Evolutionary conservation across 2,888 invertebrate genomes (phyloP).

Genomic region (Andrena marginata): DNA sequence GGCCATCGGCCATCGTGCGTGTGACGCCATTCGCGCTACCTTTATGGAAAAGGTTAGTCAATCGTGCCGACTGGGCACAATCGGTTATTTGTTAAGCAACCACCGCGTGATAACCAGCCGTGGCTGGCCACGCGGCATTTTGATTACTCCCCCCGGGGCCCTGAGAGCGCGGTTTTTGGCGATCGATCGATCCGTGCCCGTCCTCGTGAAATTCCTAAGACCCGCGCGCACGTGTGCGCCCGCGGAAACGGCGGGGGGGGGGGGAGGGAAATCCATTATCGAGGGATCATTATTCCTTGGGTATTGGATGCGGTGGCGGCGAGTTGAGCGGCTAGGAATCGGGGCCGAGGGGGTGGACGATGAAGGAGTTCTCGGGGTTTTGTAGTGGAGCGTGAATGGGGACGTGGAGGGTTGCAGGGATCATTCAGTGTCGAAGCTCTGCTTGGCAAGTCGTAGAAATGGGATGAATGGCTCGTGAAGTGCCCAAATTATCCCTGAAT

Average conservation of each 20-base stretch:
- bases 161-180: slow-evolving; percentile 13
- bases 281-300: background rate
- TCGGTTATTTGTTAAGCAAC: slow-evolving; percentile 77
- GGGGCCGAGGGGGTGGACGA: too few relatives aligned
- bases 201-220: slow-evolving; percentile 7
- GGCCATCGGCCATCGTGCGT: slow-evolving; percentile 73
- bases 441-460: too few relatives aligned
- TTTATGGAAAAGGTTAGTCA: slow-evolving; percentile 74
- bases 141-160: slow-evolving; percentile 37
- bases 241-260: background rate
- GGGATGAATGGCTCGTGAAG: too few relatives aligned
- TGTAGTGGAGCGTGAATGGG: too few relatives aligned
- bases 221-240: slow-evolving; percentile 31
- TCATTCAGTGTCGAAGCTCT: too few relatives aligned
- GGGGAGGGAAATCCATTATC: background rate
- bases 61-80: slow-evolving; percentile 72
- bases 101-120: slow-evolving; percentile 69
- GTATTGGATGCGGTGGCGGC: slow-evolving; percentile 14
- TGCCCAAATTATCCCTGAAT: too few relatives aligned
- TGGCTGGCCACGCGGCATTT: slow-evolving; percentile 57
- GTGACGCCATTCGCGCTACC: slow-evolving; percentile 76
- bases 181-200: background rate
- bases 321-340: too few relatives aligned
- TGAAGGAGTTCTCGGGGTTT: too few relatives aligned
- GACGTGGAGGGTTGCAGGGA: too few relatives aligned